These are phyloP conservation scores for Galerucella pusilla DNA, from an alignment of 2,888 invertebrate species.

Conservation along the genomic window DNA sequence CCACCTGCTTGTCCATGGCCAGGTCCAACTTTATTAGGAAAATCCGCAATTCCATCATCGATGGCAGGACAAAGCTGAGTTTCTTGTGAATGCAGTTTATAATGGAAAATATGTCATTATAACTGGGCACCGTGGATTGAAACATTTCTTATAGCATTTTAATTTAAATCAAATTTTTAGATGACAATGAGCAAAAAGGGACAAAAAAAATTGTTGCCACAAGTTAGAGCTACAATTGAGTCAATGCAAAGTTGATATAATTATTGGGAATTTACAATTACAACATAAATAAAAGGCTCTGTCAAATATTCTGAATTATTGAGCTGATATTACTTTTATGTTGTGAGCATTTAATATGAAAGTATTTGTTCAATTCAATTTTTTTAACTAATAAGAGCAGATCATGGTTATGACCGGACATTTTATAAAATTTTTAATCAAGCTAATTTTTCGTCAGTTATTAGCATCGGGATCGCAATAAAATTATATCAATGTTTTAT, in stretches of 20 bases:
- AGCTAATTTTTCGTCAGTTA: too few species aligned
- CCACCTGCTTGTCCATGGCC: slow-evolving; percentile 83
- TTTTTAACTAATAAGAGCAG: too few species aligned
- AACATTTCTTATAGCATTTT: not conserved
- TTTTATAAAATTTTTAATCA: too few species aligned
- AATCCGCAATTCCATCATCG: slow-evolving; percentile 43
- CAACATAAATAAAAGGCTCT: not conserved
- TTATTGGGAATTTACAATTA: not conserved
- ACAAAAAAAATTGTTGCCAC: too few species aligned
- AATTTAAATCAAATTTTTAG: slow-evolving; percentile 2
- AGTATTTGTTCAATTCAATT: too few species aligned
- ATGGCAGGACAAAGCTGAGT: slow-evolving; percentile 62
- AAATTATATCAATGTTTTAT: too few species aligned
- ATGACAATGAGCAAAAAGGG: not conserved
- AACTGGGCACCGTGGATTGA: slow-evolving; percentile 52
- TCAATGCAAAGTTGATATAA: not conserved
- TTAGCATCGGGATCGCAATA: too few species aligned
- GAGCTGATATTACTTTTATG: too few species aligned
- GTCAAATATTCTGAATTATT: not conserved
- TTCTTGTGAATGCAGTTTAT: slow-evolving; percentile 50
- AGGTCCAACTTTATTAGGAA: slow-evolving; percentile 73
- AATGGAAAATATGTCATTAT: slow-evolving; percentile 49
- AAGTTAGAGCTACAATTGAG: not conserved
- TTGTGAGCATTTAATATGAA: too few species aligned
- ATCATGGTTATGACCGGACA: too few species aligned